A percentile compares a stretch with the other conserved stretches of the same genome.
Evolutionary conservation across 2,888 invertebrate genomes (phyloP).

Genomic region (Caenorhabditis parvicauda): DNA sequence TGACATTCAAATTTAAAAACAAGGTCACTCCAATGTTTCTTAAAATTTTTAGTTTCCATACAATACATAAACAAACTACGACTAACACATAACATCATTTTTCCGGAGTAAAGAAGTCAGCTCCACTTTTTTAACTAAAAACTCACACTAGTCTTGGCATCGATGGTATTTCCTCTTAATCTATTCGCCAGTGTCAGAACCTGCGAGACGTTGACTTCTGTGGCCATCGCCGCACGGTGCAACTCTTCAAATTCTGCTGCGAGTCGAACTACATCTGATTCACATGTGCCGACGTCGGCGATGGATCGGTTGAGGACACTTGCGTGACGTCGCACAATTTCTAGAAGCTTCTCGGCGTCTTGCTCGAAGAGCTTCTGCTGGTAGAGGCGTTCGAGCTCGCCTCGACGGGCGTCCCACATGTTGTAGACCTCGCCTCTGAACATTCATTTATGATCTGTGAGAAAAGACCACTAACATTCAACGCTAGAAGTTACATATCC

Average conservation of each 20-base stretch:
- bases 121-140: background rate
- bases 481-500: background rate
- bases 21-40: no score
- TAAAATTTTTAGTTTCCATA: no score
- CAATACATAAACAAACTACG: no score
- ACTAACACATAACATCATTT: no score
- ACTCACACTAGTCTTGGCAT: constrained; percentile 6
- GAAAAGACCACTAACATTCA: background rate
- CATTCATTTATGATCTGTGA: background rate
- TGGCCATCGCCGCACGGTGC: constrained; percentile 8
- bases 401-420: constrained; percentile 90
- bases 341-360: constrained; percentile 77
- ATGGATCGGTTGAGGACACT: constrained; percentile 16
- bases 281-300: constrained; percentile 35
- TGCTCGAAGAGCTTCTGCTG: constrained; percentile 91
- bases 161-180: no score
- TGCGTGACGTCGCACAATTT: constrained; percentile 18
- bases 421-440: constrained; percentile 81
- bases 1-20: no score
- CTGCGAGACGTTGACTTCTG: constrained; percentile 32
- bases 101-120: no score
- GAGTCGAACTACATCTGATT: constrained; percentile 20
- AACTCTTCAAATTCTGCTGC: constrained; percentile 20
- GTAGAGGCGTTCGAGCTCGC: constrained; percentile 91
- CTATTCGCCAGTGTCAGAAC: constrained; percentile 27